Conservation (phyloP, 2,888 invertebrate species). For the Himalopsyche tibetana region DNA sequence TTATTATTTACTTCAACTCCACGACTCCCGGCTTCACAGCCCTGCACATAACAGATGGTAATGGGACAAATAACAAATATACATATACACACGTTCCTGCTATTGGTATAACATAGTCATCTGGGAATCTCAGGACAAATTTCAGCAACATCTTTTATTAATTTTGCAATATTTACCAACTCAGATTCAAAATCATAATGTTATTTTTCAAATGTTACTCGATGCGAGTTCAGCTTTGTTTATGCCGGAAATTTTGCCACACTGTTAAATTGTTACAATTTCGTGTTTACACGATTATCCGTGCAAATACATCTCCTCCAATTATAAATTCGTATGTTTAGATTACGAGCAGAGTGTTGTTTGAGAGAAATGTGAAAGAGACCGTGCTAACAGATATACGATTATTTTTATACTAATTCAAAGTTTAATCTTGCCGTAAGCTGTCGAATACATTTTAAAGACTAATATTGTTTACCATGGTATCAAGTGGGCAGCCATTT, state of each 20-base stretch:
- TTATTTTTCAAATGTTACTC: neutral
- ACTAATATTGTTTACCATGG: neutral
- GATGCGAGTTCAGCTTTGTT: neutral
- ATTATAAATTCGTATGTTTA: slow-evolving; percentile 57
- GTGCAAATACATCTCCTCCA: slow-evolving; percentile 55
- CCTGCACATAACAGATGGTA: too few relatives aligned
- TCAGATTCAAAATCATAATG: neutral
- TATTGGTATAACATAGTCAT: too few relatives aligned
- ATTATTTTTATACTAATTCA: slow-evolving; percentile 47
- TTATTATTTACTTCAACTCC: too few relatives aligned
- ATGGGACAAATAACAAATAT: too few relatives aligned
- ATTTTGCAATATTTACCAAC: too few relatives aligned
- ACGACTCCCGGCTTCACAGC: too few relatives aligned
- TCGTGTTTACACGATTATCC: slow-evolving; percentile 56
- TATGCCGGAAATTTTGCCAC: slow-evolving; percentile 8
- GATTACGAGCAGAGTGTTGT: slow-evolving; percentile 49
- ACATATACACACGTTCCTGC: too few relatives aligned
- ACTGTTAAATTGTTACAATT: slow-evolving; percentile 52
- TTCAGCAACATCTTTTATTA: too few relatives aligned
- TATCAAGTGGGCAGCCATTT: neutral
- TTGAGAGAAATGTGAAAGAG: slow-evolving; percentile 47
- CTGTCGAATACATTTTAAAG: slow-evolving; percentile 26
- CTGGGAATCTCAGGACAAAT: too few relatives aligned
- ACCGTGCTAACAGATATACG: slow-evolving; percentile 61
- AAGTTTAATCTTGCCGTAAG: slow-evolving; percentile 38